Percentiles rank a stretch among this genome's conserved stretches.
These are phyloP conservation scores for Budorcas taxicolor DNA, from an alignment of 2,113 vertebrate species.

Conservation along the genomic window DNA sequence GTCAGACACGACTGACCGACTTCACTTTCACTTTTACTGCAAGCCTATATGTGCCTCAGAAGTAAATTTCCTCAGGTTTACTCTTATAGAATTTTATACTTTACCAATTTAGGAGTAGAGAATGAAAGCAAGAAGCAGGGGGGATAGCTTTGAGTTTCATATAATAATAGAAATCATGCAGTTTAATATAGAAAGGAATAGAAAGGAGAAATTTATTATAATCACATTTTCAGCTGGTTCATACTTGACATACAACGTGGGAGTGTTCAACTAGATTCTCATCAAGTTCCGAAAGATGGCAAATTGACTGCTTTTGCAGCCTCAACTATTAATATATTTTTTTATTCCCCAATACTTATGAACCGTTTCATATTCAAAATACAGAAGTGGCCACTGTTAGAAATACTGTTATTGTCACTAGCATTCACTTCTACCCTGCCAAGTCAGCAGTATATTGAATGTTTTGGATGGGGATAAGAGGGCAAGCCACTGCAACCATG, in stretches of 20 bases:
- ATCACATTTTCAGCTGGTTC: conserved; percentile 22
- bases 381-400: background rate
- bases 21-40: too few species aligned
- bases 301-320: background rate
- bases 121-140: background rate
- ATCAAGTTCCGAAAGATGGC: background rate
- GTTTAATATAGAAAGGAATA: conserved; percentile 6
- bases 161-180: background rate
- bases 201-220: background rate
- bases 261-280: background rate
- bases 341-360: background rate
- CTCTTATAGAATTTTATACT: background rate
- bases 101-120: background rate
- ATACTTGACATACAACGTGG: background rate
- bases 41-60: background rate
- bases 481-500: background rate
- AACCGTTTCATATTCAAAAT: background rate
- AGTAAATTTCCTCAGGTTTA: background rate
- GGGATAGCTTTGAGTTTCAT: background rate
- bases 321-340: background rate
- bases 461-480: background rate
- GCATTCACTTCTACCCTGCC: background rate
- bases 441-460: background rate
- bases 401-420: background rate
- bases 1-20: too few species aligned